Evolutionary conservation across 2,888 invertebrate species (phyloP).

Genomic region (Gryllus longicercus): DNA sequence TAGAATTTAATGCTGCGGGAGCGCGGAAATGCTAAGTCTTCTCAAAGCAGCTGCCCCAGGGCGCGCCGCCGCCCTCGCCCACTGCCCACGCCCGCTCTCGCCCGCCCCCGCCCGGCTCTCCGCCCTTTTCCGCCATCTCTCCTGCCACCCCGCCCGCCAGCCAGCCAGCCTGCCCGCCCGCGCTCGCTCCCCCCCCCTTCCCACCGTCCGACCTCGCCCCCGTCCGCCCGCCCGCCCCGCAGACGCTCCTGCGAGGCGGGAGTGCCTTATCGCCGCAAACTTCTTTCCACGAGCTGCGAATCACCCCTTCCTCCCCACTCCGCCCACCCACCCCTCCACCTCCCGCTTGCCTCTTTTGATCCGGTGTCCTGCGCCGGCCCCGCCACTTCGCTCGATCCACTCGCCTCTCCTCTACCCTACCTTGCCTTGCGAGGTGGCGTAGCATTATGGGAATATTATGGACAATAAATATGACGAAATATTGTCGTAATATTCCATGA

Average conservation of each 20-base stretch:
- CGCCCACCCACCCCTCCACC: not conserved
- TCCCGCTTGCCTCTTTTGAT: not conserved
- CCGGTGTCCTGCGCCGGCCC: not conserved
- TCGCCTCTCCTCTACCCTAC: not conserved
- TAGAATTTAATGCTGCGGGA: not conserved
- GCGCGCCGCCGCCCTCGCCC: not conserved
- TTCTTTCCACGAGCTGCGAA: not conserved
- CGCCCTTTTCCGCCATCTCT: not conserved
- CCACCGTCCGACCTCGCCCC: not conserved
- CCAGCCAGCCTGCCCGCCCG: not conserved
- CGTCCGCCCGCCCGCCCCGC: not conserved
- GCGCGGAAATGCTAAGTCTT: not conserved
- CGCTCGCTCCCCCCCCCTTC: not conserved
- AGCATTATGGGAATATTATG: too few species aligned
- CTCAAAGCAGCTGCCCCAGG: not conserved
- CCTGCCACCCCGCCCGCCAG: too few species aligned
- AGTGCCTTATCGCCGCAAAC: not conserved
- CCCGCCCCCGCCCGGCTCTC: not conserved
- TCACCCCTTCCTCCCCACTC: not conserved
- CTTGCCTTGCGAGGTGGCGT: too few species aligned
- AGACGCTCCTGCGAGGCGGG: not conserved
- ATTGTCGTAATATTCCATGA: too few species aligned
- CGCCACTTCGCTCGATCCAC: not conserved
- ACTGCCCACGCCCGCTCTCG: not conserved
- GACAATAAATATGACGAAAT: too few species aligned